Base-by-base conservation (phyloP, 2,113 vertebrate genomes). In the Sphaerodactylus townsendi region DNA sequence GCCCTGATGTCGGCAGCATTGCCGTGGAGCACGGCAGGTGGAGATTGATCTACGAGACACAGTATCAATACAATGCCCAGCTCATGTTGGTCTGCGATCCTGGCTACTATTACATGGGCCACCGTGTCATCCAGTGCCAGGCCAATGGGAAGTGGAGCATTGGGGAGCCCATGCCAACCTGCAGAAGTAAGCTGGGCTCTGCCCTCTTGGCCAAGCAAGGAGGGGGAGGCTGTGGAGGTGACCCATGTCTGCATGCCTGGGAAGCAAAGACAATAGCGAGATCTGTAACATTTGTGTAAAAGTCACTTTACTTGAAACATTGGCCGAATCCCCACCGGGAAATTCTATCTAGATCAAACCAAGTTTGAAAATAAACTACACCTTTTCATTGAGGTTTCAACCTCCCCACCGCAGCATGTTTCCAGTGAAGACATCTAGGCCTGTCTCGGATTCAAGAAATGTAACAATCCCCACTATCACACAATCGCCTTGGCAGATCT, bases 21-120 rank as follows among this genome's bases (percentile, higher is more conserved):
- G 93, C 97, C 0, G 97, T 99, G 44, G 97, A 98, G 21, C 97
- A 99, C 1, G 99, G 98, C 35, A 97, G 98, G 50, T 99, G 98
- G 98, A 96, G 98, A 84, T 96, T 99, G 59, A 98, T 98, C 92
- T 98, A 97, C 35, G 98, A 98, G 89, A 97, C 95, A 17, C 98
- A 98, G 86, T 97, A 98, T 95, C 98, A 98, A 91, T 99, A 97
- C 87, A 98, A 97, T 1, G 96, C 98, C 69, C 97, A 99, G 86
- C 97, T 99, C 79, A 98, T 99, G 97, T 96, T 99, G 92, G 97
- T 97, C 93, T 99, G 99, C 25, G 98, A 99, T 94, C 98, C 98
- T 0, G 99, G 99, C 3, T 99, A 98, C 95, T 98, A 98, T 96
- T 99, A 99, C 94, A 97, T 96, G 0, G 98, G 98, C 86, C 97